Conservation (phyloP, 1,140 invertebrate species). For the Drosophila mayri region DNA sequence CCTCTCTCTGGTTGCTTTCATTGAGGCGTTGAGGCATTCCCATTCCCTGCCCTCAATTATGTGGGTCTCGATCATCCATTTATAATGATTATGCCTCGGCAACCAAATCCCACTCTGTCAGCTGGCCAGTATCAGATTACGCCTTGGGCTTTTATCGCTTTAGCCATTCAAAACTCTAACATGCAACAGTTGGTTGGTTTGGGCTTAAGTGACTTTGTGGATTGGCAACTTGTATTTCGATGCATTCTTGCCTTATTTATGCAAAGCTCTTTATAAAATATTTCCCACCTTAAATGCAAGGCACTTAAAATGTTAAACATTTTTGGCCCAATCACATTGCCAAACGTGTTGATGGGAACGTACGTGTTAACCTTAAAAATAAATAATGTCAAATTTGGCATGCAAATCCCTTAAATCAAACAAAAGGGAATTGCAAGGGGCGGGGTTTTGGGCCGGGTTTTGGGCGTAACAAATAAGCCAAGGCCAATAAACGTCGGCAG, state of each 20-base stretch:
- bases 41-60: slow-evolving; percentile 12
- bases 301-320: slow-evolving; percentile 60
- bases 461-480: slow-evolving; percentile 30
- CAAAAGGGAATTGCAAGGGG: slow-evolving; percentile 62
- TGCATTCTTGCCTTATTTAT: slow-evolving; percentile 53
- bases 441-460: slow-evolving; percentile 1
- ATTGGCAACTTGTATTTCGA: slow-evolving; percentile 52
- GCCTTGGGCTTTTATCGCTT: slow-evolving; percentile 19
- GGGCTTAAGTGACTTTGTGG: slow-evolving; percentile 23
- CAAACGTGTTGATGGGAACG: slow-evolving; percentile 55
- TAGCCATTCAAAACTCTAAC: slow-evolving; percentile 12
- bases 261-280: slow-evolving; percentile 59
- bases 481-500: slow-evolving; percentile 75
- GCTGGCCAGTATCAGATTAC: slow-evolving; percentile 53
- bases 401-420: slow-evolving; percentile 80
- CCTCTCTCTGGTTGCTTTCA: neutral
- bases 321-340: slow-evolving; percentile 39
- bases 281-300: slow-evolving; percentile 56
- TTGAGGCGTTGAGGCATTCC: neutral
- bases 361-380: slow-evolving; percentile 58
- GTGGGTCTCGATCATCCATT: slow-evolving; percentile 26
- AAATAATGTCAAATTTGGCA: slow-evolving; percentile 79
- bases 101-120: slow-evolving; percentile 31
- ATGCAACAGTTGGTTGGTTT: slow-evolving; percentile 54
- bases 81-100: slow-evolving; percentile 25